A percentile compares a stretch with the other conserved stretches of the same genome.
These are phyloP conservation scores for Tetramorium simillimum DNA, from an alignment of 1,140 invertebrate genomes.

Conservation along the genomic window DNA sequence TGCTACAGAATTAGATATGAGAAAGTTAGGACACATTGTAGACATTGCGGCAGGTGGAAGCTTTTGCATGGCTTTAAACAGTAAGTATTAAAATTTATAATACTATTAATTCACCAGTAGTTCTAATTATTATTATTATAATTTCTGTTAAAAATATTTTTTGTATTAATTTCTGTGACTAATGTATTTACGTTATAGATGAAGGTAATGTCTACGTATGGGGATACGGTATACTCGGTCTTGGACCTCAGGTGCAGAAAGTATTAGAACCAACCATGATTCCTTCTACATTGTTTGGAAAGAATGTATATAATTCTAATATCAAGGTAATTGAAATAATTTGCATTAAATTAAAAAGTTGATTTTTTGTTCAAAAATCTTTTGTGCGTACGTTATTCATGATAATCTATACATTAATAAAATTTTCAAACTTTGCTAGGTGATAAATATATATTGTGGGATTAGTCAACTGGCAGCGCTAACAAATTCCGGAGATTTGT, in stretches of 20 bases:
- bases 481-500: conserved; percentile 93
- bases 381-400: not conserved
- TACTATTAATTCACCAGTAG: not conserved
- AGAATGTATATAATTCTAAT: conserved; percentile 92
- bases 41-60: conserved; percentile 95
- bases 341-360: not conserved
- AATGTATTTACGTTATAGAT: conserved; percentile 85
- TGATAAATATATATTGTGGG: conserved; percentile 89
- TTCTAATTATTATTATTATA: not conserved
- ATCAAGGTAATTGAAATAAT: conserved; percentile 85
- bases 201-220: conserved; percentile 94
- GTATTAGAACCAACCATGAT: conserved; percentile 89
- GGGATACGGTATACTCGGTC: conserved; percentile 96
- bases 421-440: conserved; percentile 63
- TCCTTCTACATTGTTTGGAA: conserved; percentile 93
- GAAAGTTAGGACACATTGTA: conserved; percentile 90
- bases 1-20: conserved; percentile 88
- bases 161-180: conserved; percentile 29
- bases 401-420: not conserved
- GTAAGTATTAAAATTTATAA: conserved; percentile 84
- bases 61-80: conserved; percentile 93
- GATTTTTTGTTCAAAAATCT: not conserved
- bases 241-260: conserved; percentile 92
- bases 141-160: conserved; percentile 32
- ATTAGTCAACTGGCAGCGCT: conserved; percentile 93